phyloP scores from a whole-genome alignment of 1,140 invertebrate species.

The Aethina tumida region DNA sequence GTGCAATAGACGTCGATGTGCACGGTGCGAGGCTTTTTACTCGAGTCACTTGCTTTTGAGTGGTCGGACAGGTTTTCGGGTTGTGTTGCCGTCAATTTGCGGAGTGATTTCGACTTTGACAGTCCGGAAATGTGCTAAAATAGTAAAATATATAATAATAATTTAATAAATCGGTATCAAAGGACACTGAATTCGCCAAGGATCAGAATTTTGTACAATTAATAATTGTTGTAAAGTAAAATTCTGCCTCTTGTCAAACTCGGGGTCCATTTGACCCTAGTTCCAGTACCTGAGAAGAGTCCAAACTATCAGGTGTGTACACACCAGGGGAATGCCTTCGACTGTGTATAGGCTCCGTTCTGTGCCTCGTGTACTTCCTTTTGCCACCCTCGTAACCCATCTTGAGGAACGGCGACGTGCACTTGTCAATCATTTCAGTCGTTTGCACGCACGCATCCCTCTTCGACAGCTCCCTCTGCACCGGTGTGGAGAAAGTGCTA shows the following conservation, averaged over 20 bases:
- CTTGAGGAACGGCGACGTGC: conserved; percentile 30
- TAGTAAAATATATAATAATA: too few species aligned
- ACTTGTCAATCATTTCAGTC: conserved; percentile 38
- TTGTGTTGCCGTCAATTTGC: too few species aligned
- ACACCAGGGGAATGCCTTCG: neutral
- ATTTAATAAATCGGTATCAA: too few species aligned
- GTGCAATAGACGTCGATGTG: conserved; percentile 72
- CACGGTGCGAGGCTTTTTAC: conserved; percentile 56
- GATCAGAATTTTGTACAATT: too few species aligned
- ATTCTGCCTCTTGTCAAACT: too few species aligned
- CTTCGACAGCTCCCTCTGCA: conserved; percentile 9
- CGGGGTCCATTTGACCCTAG: too few species aligned
- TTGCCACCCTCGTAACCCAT: conserved; percentile 12
- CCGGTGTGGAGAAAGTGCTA: conserved; percentile 1
- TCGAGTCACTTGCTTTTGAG: conserved; percentile 29
- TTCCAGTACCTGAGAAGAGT: conserved; percentile 3
- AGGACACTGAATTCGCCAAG: too few species aligned
- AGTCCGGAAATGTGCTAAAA: too few species aligned
- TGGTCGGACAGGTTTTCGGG: conserved; percentile 10
- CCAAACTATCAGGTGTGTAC: conserved; percentile 27
- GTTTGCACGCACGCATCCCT: conserved; percentile 46
- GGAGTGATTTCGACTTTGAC: too few species aligned
- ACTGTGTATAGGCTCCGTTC: neutral
- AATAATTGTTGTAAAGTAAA: too few species aligned
- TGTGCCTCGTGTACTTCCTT: conserved; percentile 7